Evolutionary conservation across 2,113 vertebrate species (phyloP), one percentile per base, ranked within the genome.

Genomic region (Phoenicopterus ruber): DNA sequence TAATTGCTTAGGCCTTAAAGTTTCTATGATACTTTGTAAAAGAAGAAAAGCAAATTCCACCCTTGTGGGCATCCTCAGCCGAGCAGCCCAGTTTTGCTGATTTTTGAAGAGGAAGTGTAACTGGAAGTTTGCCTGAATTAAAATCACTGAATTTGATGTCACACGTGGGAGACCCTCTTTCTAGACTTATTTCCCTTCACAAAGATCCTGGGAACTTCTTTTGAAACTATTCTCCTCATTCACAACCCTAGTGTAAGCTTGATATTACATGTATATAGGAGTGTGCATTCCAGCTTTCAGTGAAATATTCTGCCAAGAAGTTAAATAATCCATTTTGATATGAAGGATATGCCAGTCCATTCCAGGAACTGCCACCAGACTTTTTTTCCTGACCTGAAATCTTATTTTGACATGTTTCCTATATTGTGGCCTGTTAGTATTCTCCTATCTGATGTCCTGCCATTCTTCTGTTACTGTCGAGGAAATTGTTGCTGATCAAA

Each of bases 321-420:
- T 59, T 84, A 91, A 96, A 74, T 36, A 82, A 94, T 86, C 57
- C 13, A 69, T 66, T 94, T 96, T 88, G 49, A 84, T 90, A 84
- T 25, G 42, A 87, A 82, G 8, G 12, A 73, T 93, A 42, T 84
- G 34, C 12, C 16, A 54, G 32, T 62, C 46, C 34, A 16, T 93
- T 90, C 74, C 71, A 86, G 91, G 42, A 92, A 81, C 16, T 86
- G 79, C 32, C 52, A 84, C 38, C 19, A 71, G 28, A 5, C 17
- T 49, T 62, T 70, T 67, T 63, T 34, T 5, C 17, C 34, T 90
- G 44, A 82, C 46, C 57, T 54, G 40, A 94, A 82, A 86, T 86
- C 44, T 63, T 93, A 70, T 82, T 96, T 92, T 94, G 94, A 93
- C 73, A 93, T 32, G 9, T 94, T 94, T 94, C 54, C 74, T 92